Evolutionary conservation across 2,797 vertebrate species (phyloP).

Genomic region (Acrossocheilus wenchowensis): DNA sequence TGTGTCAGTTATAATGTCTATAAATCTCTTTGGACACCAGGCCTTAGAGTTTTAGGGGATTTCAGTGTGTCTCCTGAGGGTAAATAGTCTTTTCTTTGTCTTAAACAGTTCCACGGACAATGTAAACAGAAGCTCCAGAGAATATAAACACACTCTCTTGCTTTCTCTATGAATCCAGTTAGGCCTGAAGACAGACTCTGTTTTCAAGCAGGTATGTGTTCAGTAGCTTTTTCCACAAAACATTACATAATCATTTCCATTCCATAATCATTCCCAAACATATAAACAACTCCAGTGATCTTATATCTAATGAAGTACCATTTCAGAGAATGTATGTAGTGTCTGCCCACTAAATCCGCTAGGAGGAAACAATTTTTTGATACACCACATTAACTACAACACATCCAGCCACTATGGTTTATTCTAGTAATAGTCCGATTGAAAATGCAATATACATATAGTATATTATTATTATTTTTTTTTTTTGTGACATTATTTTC

Average conservation of each 20-base stretch:
- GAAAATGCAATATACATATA: not conserved
- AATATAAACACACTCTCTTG: conserved; percentile 67
- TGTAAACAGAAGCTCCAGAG: conserved; percentile 69
- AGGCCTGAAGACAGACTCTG: conserved; percentile 45
- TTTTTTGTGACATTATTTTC: too few species aligned
- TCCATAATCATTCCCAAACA: conserved; percentile 43
- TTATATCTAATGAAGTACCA: not conserved
- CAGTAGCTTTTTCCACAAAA: conserved; percentile 70
- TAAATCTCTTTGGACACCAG: conserved; percentile 31
- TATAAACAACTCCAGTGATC: conserved; percentile 59
- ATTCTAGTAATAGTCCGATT: not conserved
- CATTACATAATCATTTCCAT: conserved; percentile 12
- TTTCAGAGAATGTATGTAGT: not conserved
- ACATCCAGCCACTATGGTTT: not conserved
- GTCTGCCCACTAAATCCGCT: not conserved
- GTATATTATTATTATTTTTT: too few species aligned
- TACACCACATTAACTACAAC: not conserved
- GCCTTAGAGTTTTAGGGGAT: conserved; percentile 37
- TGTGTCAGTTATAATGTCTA: conserved; percentile 18
- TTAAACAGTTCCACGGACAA: conserved; percentile 65
- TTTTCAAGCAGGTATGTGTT: conserved; percentile 67
- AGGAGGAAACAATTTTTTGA: not conserved
- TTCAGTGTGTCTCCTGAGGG: conserved; percentile 31
- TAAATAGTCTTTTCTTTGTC: conserved; percentile 56
- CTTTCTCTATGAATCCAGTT: conserved; percentile 26